Evolutionary conservation across 2,888 invertebrate genomes (phyloP).

Genomic region (Galerucella calmariensis): DNA sequence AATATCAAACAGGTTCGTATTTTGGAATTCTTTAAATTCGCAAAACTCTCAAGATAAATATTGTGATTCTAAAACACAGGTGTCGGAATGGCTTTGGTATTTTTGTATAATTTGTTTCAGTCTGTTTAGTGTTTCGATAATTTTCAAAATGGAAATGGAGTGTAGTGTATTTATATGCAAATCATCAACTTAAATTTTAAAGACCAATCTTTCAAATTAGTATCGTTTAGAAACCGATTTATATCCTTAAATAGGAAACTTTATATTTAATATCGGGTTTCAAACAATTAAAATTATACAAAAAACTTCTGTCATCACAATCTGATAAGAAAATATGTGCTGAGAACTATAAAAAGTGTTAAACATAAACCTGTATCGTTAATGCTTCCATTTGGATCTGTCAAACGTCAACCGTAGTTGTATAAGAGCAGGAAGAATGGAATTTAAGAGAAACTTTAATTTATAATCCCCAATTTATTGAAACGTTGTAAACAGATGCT

Average conservation of each 20-base stretch:
- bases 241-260: neutral
- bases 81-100: too few species aligned
- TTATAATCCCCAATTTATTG: too few species aligned
- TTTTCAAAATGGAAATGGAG: neutral
- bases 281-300: neutral
- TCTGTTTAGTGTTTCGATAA: neutral
- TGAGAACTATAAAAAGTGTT: conserved; percentile 9
- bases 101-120: too few species aligned
- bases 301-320: neutral
- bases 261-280: neutral
- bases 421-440: too few species aligned
- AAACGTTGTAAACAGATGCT: too few species aligned
- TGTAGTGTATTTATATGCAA: neutral
- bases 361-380: neutral
- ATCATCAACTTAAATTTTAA: neutral
- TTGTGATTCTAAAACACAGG: neutral
- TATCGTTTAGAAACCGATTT: conserved; percentile 2
- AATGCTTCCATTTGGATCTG: neutral
- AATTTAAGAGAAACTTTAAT: too few species aligned
- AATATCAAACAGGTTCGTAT: conserved; percentile 18
- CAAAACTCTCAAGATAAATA: neutral
- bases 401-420: neutral
- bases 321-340: neutral
- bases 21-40: neutral
- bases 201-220: neutral